These are phyloP conservation scores for Brachynemurus nebulosus DNA, from an alignment of 2,888 invertebrate genomes.

Conservation along the genomic window DNA sequence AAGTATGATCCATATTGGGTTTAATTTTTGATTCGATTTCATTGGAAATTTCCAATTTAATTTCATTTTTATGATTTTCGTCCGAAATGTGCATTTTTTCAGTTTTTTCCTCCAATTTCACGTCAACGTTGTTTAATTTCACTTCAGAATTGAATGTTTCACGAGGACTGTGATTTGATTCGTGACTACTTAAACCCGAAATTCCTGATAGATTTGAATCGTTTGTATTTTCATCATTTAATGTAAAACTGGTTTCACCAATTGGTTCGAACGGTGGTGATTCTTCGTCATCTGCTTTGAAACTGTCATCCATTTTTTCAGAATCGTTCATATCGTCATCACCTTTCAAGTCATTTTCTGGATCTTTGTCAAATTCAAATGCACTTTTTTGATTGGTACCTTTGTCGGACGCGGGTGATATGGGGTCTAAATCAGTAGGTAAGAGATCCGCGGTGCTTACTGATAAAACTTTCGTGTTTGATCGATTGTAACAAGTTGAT, in stretches of 20 bases:
- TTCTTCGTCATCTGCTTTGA: conserved; percentile 44
- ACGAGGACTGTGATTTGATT: conserved; percentile 28
- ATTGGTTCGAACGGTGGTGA: conserved; percentile 53
- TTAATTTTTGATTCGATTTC: conserved; percentile 22
- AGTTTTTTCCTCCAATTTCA: conserved; percentile 38
- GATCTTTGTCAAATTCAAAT: conserved; percentile 9
- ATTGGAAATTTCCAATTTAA: conserved; percentile 26
- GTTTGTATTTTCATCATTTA: conserved; percentile 38
- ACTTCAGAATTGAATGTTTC: conserved; percentile 36
- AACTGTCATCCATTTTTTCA: conserved; percentile 30
- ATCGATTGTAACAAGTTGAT: conserved; percentile 7
- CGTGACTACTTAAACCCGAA: conserved; percentile 39
- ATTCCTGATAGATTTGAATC: conserved; percentile 45
- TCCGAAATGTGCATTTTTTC: conserved; percentile 32
- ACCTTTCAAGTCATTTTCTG: conserved; percentile 17
- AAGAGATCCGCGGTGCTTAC: conserved; percentile 38
- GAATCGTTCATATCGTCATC: conserved; percentile 27
- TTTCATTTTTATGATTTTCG: neutral
- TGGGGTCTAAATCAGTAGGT: conserved; percentile 65
- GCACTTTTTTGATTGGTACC: conserved; percentile 31
- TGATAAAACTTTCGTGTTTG: conserved; percentile 13
- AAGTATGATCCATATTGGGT: neutral
- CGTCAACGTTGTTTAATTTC: conserved; percentile 41
- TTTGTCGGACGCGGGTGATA: conserved; percentile 65
- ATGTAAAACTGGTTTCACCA: conserved; percentile 26